phyloP scores from a whole-genome alignment of 2,797 vertebrate species.

The Falco novaeseelandiae region DNA sequence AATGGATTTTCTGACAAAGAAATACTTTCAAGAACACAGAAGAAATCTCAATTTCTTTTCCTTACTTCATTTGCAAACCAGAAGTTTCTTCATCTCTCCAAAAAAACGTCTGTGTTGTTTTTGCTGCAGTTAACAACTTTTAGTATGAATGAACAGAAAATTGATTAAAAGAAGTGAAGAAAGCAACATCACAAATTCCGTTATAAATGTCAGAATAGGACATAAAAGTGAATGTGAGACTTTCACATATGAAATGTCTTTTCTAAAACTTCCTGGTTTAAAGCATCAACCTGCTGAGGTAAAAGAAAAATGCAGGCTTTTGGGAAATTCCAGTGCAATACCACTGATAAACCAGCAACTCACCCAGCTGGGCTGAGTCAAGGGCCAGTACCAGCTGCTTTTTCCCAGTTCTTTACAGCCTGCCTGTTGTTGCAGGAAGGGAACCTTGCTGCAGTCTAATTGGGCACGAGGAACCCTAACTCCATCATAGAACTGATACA shows the following conservation, averaged over 20 bases:
- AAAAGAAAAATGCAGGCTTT: background rate
- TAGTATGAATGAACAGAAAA: background rate
- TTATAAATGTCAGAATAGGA: background rate
- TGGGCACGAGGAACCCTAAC: background rate
- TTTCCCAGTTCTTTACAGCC: background rate
- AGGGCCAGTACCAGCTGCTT: background rate
- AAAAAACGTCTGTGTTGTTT: background rate
- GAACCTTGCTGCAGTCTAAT: background rate
- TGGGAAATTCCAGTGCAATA: background rate
- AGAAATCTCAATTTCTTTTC: background rate
- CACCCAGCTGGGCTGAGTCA: accelerated
- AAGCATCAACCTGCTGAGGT: background rate
- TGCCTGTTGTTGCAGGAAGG: background rate
- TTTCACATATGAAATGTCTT: background rate
- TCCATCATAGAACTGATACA: background rate
- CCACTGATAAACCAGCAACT: background rate
- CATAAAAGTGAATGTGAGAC: background rate
- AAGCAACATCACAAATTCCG: background rate
- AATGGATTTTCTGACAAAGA: constrained; percentile 35
- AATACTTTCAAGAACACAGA: background rate
- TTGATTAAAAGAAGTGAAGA: background rate
- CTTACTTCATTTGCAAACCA: constrained; percentile 15
- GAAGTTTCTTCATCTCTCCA: background rate
- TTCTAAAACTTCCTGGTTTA: background rate
- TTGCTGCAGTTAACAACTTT: background rate